These are phyloP conservation scores for Xanthorhoe spadicearia DNA, from an alignment of 2,888 invertebrate species.

Conservation along the genomic window DNA sequence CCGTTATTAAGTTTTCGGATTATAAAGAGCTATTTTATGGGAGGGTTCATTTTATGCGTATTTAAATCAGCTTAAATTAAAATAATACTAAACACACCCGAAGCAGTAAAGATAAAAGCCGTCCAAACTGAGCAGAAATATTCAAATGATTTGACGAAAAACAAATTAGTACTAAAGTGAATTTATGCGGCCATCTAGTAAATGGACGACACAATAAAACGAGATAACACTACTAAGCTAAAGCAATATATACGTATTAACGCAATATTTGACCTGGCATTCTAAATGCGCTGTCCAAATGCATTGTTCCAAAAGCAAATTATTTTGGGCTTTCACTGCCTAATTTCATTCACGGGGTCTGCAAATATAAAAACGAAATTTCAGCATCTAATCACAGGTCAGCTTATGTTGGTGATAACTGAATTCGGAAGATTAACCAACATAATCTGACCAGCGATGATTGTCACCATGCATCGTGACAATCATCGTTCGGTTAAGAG, in stretches of 20 bases:
- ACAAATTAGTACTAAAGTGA: slow-evolving; percentile 22
- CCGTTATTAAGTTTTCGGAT: slow-evolving; percentile 1
- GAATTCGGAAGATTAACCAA: no score
- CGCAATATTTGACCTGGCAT: slow-evolving; percentile 28
- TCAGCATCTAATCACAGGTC: no score
- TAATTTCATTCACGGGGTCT: neutral
- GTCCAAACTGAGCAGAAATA: slow-evolving; percentile 5
- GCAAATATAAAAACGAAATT: no score
- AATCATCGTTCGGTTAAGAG: no score
- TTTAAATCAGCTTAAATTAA: slow-evolving; percentile 2
- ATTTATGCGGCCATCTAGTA: slow-evolving; percentile 22
- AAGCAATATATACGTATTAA: slow-evolving; percentile 21
- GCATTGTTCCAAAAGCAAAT: slow-evolving; percentile 13
- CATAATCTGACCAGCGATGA: no score
- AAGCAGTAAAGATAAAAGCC: slow-evolving; percentile 5
- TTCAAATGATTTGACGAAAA: slow-evolving; percentile 25
- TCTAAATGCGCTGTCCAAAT: slow-evolving; percentile 15
- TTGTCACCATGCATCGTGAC: no score
- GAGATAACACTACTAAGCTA: slow-evolving; percentile 23
- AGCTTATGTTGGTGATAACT: no score
- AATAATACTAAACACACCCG: neutral
- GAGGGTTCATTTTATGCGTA: neutral
- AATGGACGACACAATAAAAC: slow-evolving; percentile 29
- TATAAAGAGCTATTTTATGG: neutral
- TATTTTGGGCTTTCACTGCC: slow-evolving; percentile 2